Conservation (phyloP, 2,888 invertebrate species). For the Drosophila rubida region DNA sequence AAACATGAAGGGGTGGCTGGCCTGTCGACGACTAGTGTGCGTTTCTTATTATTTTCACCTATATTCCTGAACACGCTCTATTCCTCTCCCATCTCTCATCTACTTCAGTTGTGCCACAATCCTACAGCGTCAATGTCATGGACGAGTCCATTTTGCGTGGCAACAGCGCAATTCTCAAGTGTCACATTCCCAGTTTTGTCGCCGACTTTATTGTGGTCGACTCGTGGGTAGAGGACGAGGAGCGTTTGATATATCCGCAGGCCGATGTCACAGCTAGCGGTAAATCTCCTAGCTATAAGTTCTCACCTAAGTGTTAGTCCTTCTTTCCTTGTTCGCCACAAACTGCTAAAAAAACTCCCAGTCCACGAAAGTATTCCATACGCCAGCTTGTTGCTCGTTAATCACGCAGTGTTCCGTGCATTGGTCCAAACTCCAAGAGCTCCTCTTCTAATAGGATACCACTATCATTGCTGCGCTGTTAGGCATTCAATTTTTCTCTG, state of each 20-base stretch:
- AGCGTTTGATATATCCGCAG: slow-evolving; percentile 86
- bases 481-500: slow-evolving; percentile 59
- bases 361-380: slow-evolving; percentile 42
- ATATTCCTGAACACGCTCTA: slow-evolving; percentile 22
- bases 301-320: slow-evolving; percentile 83
- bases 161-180: slow-evolving; percentile 96
- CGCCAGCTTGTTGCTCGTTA: slow-evolving; percentile 39
- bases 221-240: slow-evolving; percentile 94
- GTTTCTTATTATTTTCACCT: slow-evolving; percentile 50
- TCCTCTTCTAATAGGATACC: slow-evolving; percentile 43
- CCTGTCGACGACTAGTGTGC: slow-evolving; percentile 28
- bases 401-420: slow-evolving; percentile 22
- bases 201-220: slow-evolving; percentile 94
- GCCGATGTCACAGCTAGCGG: slow-evolving; percentile 82
- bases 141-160: slow-evolving; percentile 96
- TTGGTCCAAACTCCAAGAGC: slow-evolving; percentile 30
- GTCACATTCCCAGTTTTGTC: slow-evolving; percentile 96
- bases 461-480: slow-evolving; percentile 57
- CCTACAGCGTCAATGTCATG: slow-evolving; percentile 95
- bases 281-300: slow-evolving; percentile 40
- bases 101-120: slow-evolving; percentile 93
- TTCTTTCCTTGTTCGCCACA: slow-evolving; percentile 34
- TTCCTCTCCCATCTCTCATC: slow-evolving; percentile 19
- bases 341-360: slow-evolving; percentile 5
- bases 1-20: slow-evolving; percentile 70